Base-by-base conservation (phyloP, 2,888 invertebrate species). In the Neoascia interrupta region DNA sequence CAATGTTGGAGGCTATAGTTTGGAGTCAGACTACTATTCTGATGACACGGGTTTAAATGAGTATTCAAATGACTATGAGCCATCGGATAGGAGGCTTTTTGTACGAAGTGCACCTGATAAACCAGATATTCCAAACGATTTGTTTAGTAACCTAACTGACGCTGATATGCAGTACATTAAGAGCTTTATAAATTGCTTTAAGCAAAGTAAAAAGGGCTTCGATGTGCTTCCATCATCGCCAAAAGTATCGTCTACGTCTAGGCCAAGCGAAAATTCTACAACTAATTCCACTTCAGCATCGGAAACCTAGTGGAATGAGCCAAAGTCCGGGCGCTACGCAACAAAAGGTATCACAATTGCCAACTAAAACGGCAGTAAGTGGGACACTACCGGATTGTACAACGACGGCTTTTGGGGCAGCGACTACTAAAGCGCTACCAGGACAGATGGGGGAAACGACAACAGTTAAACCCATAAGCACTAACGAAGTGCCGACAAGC, bases 131-230 rank as follows among this genome's bases (percentile, higher is more conserved):
- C 3, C 21, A 3, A 53, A 13, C 2, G 58, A 51, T 1, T 8
- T 74, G 15, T 19, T 79, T 0, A 60, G 16, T 21, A 43, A 74
- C 37, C 56, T 64, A 4, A 45, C 41, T n/a, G 61, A 53, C 13
- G 13, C 31, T 8, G 79, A 79, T 5, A 26, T 66, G 13, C 54
- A 43, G 15, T 79, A 43, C 10, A 28, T 79, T 5, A 73, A 61
- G 23, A 73, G 36, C n/a, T 61, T 79, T 16, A 63, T 79, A 5
- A 51, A 73, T n/a, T 79, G 79, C 23, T 79, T 73, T 10, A 79
- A 68, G n/a, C 21, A 28, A 5, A 51, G 15, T 10, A 68, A 51
- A 26, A 10, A 49, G 0, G 13, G 28, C 21, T 61, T 61, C 8
- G 26, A 39, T 26, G 8, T 68, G 19, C 18, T 53, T 19, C 18